Conservation (phyloP, 2,113 vertebrate genomes). For the Rhinopomastus cyanomelas region DNA sequence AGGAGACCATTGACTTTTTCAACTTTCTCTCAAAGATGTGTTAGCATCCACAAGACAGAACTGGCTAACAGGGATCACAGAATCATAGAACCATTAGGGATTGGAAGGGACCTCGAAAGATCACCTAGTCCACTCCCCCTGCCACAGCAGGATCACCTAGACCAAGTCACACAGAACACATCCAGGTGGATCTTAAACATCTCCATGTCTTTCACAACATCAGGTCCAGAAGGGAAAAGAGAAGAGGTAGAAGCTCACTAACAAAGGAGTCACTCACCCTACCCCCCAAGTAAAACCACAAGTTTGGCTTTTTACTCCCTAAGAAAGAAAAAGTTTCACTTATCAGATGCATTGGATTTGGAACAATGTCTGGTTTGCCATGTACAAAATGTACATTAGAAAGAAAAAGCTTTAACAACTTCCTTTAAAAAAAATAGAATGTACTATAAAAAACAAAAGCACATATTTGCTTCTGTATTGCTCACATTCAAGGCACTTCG, state of each 20-base stretch:
- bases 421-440: neutral
- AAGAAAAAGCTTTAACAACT: neutral
- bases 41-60: neutral
- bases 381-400: neutral
- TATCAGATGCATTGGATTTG: neutral
- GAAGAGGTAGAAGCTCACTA: neutral
- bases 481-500: neutral
- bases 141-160: no score
- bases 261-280: neutral
- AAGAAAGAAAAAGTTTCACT: neutral
- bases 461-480: neutral
- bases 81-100: no score
- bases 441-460: neutral
- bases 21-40: neutral
- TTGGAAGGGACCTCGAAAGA: no score
- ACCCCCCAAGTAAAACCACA: neutral
- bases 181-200: no score
- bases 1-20: neutral
- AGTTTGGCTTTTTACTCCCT: neutral
- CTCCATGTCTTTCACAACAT: fast-evolving
- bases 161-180: no score
- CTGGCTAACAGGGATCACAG: neutral
- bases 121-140: no score
- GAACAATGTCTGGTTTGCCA: neutral
- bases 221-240: neutral